Conservation (phyloP, 2,888 invertebrate species). For the Drosophila buzzatii region DNA sequence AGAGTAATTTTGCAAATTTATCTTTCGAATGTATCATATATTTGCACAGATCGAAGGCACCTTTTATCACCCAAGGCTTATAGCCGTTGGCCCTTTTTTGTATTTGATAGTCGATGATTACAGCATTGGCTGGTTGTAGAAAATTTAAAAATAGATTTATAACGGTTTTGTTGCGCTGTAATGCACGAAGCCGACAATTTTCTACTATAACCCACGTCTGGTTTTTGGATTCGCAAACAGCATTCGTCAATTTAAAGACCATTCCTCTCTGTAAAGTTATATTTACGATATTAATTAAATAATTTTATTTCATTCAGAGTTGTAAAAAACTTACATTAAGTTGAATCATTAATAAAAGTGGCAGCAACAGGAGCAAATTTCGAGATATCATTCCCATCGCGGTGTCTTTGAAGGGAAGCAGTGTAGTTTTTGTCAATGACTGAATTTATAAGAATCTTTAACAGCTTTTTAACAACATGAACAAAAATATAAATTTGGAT, state of each 20-base stretch:
- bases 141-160: conserved; percentile 1
- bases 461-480: neutral
- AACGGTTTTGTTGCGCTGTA: conserved; percentile 25
- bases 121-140: neutral
- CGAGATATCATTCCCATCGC: neutral
- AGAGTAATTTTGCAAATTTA: neutral
- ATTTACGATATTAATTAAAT: too few relatives aligned
- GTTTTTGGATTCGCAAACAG: conserved; percentile 26
- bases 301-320: too few relatives aligned
- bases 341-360: neutral
- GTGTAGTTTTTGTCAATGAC: neutral
- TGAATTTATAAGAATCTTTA: neutral
- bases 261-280: conserved; percentile 5
- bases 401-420: too few relatives aligned
- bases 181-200: conserved; percentile 13
- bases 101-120: neutral
- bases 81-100: conserved; percentile 29
- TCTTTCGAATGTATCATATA: neutral
- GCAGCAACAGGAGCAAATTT: neutral
- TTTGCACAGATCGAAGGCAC: conserved; percentile 17
- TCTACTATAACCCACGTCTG: conserved; percentile 26
- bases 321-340: neutral
- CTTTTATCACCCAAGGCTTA: conserved; percentile 34
- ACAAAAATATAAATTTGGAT: neutral
- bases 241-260: conserved; percentile 34